Conservation (phyloP, 1,140 invertebrate genomes). For the Plutomurus gul region DNA sequence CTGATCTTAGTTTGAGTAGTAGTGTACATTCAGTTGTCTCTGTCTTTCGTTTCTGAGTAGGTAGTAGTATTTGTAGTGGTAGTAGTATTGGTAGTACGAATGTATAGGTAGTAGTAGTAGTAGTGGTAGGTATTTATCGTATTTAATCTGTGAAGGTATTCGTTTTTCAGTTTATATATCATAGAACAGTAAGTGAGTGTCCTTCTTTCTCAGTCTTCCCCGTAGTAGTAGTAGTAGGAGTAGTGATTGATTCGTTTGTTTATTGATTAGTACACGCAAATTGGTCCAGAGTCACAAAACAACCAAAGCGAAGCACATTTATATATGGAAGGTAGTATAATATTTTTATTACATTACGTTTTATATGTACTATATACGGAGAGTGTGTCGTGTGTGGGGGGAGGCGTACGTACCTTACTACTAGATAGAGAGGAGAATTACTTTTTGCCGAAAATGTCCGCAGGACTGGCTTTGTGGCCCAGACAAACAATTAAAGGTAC, state of each 20-base stretch:
- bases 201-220: constrained; percentile 1
- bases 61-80: no score
- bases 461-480: no score
- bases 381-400: no score
- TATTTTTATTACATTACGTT: not conserved
- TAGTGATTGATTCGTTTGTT: constrained; percentile 8
- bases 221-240: no score
- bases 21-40: not conserved
- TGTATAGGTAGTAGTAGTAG: no score
- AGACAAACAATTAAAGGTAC: no score
- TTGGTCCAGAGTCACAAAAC: not conserved
- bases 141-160: not conserved
- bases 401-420: no score
- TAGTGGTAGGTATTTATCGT: not conserved
- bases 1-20: not conserved
- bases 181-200: not conserved
- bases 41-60: not conserved
- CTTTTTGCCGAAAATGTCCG: no score
- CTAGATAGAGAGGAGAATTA: no score
- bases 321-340: no score
- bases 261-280: not conserved
- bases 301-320: constrained; percentile 15
- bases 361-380: not conserved
- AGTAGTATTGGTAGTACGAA: not conserved
- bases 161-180: not conserved